Conservation (phyloP, 2,888 invertebrate genomes). For the Cancer borealis region DNA sequence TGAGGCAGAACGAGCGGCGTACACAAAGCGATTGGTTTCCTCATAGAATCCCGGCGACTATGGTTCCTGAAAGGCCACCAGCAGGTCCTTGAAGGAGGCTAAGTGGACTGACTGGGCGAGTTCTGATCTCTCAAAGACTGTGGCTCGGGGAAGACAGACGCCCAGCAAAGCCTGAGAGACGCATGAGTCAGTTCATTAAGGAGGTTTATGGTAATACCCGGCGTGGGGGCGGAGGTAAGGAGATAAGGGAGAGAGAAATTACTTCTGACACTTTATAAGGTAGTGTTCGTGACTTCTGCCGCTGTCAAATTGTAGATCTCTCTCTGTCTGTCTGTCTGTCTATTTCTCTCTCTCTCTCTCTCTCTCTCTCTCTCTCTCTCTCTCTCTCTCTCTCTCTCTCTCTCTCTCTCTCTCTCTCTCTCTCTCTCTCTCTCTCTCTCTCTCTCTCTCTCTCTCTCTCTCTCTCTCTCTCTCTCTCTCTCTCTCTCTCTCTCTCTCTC, state of each 20-base stretch:
- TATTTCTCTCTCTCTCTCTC: conserved; percentile 15
- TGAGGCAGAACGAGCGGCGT: conserved; percentile 18
- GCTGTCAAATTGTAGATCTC: conserved; percentile 26
- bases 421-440: conserved; percentile 41
- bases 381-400: conserved; percentile 32
- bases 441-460: background rate
- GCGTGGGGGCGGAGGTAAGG: conserved; percentile 48
- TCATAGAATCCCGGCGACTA: background rate
- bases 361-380: conserved; percentile 11
- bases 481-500: conserved; percentile 11
- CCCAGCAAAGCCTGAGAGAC: background rate
- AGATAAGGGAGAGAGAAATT: conserved; percentile 56
- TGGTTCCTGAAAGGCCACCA: background rate
- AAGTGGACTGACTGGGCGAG: background rate
- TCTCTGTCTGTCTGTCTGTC: conserved; percentile 41
- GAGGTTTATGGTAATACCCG: conserved; percentile 57
- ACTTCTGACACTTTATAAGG: conserved; percentile 46
- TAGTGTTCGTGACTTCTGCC: conserved; percentile 56
- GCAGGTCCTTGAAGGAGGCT: conserved; percentile 23
- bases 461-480: background rate
- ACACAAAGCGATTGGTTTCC: conserved; percentile 30
- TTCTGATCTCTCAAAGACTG: background rate
- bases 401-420: conserved; percentile 32
- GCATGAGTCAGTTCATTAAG: conserved; percentile 48
- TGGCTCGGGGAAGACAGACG: background rate